These are phyloP conservation scores for Troglohyphantes excavatus DNA, from an alignment of 2,888 invertebrate genomes.

Conservation along the genomic window DNA sequence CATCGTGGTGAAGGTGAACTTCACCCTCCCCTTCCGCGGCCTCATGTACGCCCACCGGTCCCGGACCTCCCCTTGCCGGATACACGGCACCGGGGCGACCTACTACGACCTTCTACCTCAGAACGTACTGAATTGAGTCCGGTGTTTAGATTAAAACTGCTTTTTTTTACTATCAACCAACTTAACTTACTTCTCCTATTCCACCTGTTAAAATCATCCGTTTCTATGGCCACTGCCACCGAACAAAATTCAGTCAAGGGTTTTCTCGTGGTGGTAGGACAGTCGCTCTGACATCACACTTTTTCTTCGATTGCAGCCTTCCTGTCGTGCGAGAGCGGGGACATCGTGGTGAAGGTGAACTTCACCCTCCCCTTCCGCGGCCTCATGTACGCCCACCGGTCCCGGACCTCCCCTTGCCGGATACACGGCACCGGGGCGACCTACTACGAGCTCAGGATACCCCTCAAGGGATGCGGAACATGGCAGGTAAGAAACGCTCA, in stretches of 20 bases:
- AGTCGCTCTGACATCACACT: too few relatives aligned
- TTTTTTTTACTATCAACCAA: too few relatives aligned
- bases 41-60: conserved; percentile 95
- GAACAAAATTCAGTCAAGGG: too few relatives aligned
- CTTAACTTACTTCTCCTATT: too few relatives aligned
- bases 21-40: conserved; percentile 95
- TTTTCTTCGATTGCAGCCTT: conserved; percentile 85
- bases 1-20: conserved; percentile 94
- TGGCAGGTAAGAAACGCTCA: conserved; percentile 90
- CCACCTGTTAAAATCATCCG: too few relatives aligned
- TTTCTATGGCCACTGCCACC: too few relatives aligned
- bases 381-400: conserved; percentile 94
- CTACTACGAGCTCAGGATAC: conserved; percentile 91
- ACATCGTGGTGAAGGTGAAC: conserved; percentile 93
- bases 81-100: conserved; percentile 90
- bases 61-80: conserved; percentile 93
- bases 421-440: conserved; percentile 91
- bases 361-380: conserved; percentile 96
- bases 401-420: conserved; percentile 93
- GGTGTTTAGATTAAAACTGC: too few relatives aligned
- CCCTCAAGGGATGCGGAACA: conserved; percentile 88
- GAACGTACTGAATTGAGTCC: too few relatives aligned
- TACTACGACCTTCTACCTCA: conserved; percentile 91
- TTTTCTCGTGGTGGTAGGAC: too few relatives aligned
- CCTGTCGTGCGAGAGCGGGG: conserved; percentile 94